phyloP scores from a whole-genome alignment of 2,113 vertebrate genomes.

The Danionella cerebrum region DNA sequence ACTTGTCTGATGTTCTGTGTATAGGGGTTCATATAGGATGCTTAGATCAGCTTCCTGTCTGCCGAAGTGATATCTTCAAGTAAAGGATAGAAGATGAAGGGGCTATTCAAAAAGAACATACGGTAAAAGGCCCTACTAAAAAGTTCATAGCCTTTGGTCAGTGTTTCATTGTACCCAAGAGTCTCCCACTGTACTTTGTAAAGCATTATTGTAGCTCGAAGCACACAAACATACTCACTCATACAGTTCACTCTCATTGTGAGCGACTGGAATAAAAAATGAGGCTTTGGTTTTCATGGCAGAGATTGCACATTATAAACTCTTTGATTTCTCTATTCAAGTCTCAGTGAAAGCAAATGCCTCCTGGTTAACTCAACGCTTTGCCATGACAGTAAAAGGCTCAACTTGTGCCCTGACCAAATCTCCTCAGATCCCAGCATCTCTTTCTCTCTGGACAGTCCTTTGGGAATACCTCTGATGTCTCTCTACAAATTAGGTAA shows the following conservation, averaged over 20 bases:
- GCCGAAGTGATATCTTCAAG: background rate
- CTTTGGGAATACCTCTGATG: background rate
- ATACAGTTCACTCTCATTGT: too few relatives aligned
- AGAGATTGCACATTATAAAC: too few relatives aligned
- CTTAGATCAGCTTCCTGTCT: conserved; percentile 15
- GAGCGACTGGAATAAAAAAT: too few relatives aligned
- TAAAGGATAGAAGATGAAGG: background rate
- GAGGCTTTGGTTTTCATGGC: too few relatives aligned
- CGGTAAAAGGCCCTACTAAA: background rate
- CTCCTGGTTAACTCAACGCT: background rate
- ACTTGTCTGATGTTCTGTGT: conserved; percentile 26
- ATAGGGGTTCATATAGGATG: conserved; percentile 7
- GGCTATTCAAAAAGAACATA: background rate
- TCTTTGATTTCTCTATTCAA: background rate
- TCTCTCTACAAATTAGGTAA: conserved; percentile 8
- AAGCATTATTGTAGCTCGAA: background rate
- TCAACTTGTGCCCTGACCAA: background rate
- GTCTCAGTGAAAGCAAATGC: background rate
- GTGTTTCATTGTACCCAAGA: too few relatives aligned
- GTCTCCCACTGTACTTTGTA: background rate
- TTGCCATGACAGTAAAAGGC: background rate
- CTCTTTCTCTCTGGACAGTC: background rate
- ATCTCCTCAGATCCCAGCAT: conserved; percentile 1
- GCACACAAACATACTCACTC: background rate
- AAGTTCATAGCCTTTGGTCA: background rate